Evolutionary conservation across 2,113 vertebrate species (phyloP).

Genomic region (Nycticebus coucang): DNA sequence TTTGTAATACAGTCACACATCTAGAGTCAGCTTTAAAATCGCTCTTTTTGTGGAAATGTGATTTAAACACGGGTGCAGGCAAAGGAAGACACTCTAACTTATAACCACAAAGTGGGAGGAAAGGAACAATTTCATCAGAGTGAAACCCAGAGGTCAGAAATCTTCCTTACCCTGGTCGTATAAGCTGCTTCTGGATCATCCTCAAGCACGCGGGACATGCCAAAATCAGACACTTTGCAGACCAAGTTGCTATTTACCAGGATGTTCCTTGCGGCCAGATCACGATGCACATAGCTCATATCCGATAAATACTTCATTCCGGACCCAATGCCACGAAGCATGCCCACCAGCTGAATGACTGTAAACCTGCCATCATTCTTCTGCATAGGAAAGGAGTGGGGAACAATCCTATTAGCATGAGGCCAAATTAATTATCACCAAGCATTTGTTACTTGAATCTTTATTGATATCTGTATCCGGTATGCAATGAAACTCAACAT

Average conservation of each 20-base stretch:
- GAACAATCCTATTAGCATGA: slow-evolving; percentile 71
- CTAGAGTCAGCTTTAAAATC: not conserved
- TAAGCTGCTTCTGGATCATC: slow-evolving; percentile 98
- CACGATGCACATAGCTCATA: slow-evolving; percentile 98
- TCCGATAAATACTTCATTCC: slow-evolving; percentile 99
- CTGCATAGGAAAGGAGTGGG: slow-evolving; percentile 80
- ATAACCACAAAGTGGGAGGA: not conserved
- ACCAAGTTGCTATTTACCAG: slow-evolving; percentile 99
- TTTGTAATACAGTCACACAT: not conserved
- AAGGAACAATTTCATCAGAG: not conserved
- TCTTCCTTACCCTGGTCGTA: slow-evolving; percentile 92
- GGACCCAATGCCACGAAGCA: slow-evolving; percentile 96
- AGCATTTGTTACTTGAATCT: slow-evolving; percentile 48
- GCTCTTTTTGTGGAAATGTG: not conserved
- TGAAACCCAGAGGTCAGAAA: not conserved
- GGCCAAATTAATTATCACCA: slow-evolving; percentile 67
- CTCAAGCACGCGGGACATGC: slow-evolving; percentile 98
- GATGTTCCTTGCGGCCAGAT: slow-evolving; percentile 97
- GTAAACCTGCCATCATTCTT: slow-evolving; percentile 99
- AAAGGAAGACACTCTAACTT: not conserved
- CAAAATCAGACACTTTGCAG: slow-evolving; percentile 98
- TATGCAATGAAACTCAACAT: slow-evolving; percentile 60
- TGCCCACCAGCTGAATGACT: slow-evolving; percentile 97
- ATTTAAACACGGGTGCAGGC: not conserved
- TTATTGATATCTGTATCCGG: slow-evolving; percentile 59